phyloP scores from a whole-genome alignment of 2,113 vertebrate genomes.

The Trochalopteron elliotii region DNA sequence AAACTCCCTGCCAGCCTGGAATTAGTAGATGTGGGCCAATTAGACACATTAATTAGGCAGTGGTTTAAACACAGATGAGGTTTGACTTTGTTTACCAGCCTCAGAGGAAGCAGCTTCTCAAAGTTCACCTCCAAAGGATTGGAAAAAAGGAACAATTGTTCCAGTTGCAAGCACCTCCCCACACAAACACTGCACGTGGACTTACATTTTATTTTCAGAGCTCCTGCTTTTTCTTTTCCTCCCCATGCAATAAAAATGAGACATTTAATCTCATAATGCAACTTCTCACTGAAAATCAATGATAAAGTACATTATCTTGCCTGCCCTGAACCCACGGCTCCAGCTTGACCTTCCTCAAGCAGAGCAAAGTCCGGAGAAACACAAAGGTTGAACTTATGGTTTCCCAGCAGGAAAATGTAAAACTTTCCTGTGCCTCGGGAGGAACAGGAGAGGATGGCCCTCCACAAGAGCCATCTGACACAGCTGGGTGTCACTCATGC shows the following conservation, averaged over 20 bases:
- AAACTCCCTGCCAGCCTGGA: neutral
- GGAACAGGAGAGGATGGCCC: neutral
- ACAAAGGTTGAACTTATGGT: neutral
- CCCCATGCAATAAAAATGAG: conserved; percentile 47
- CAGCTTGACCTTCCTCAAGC: neutral
- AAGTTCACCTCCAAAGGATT: neutral
- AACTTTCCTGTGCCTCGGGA: neutral
- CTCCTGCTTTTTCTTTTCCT: neutral
- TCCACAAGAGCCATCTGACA: neutral
- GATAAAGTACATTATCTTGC: conserved; percentile 15
- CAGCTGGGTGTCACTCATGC: neutral
- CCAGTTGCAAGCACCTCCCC: neutral
- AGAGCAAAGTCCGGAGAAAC: rapidly evolving
- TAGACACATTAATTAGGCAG: neutral
- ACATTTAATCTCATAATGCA: conserved; percentile 54
- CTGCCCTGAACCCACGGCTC: neutral
- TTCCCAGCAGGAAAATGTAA: neutral
- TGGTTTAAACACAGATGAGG: conserved; percentile 17
- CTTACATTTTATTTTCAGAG: neutral
- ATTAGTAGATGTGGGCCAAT: neutral
- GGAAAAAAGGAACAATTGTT: neutral
- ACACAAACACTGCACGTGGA: neutral
- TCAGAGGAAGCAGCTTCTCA: neutral
- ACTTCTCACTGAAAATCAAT: conserved; percentile 48
- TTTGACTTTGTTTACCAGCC: neutral